phyloP scores from a whole-genome alignment of 1,140 invertebrate genomes.

The Hydropsyche tenuis region DNA sequence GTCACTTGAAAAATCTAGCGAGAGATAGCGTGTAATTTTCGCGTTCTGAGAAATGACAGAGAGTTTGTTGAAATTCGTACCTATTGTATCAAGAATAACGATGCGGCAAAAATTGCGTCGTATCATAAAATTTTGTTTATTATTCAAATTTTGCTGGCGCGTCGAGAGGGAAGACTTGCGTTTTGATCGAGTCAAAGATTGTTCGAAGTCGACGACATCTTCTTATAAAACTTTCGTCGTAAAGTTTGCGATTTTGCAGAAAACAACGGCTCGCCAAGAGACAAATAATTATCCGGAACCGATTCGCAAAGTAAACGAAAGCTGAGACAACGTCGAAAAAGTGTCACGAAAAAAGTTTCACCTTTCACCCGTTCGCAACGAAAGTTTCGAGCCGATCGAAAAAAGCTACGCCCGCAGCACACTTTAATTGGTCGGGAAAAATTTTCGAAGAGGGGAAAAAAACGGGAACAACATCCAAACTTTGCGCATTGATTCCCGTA shows the following conservation, averaged over 20 bases:
- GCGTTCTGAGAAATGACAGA: too few relatives aligned
- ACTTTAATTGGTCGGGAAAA: neutral
- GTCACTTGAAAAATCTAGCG: too few relatives aligned
- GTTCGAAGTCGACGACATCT: neutral
- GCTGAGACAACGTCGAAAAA: neutral
- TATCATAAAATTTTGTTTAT: too few relatives aligned
- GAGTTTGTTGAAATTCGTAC: too few relatives aligned
- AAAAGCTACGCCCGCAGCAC: neutral
- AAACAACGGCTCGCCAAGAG: neutral
- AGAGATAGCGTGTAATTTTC: too few relatives aligned
- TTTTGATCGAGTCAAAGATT: conserved; percentile 16
- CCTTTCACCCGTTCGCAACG: neutral
- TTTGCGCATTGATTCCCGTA: neutral
- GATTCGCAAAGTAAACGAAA: conserved; percentile 17
- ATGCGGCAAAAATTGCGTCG: too few relatives aligned
- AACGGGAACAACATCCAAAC: too few relatives aligned
- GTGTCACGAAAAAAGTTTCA: neutral
- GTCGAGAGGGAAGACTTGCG: neutral
- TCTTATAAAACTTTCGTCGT: conserved; percentile 22
- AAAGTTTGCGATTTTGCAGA: conserved; percentile 8
- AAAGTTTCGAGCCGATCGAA: conserved; percentile 8
- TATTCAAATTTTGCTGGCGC: neutral
- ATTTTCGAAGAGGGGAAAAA: too few relatives aligned
- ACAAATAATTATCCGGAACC: conserved; percentile 26
- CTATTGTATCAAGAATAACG: too few relatives aligned